Evolutionary conservation across 2,797 vertebrate species (phyloP).

Genomic region (Pempheris klunzingeri): DNA sequence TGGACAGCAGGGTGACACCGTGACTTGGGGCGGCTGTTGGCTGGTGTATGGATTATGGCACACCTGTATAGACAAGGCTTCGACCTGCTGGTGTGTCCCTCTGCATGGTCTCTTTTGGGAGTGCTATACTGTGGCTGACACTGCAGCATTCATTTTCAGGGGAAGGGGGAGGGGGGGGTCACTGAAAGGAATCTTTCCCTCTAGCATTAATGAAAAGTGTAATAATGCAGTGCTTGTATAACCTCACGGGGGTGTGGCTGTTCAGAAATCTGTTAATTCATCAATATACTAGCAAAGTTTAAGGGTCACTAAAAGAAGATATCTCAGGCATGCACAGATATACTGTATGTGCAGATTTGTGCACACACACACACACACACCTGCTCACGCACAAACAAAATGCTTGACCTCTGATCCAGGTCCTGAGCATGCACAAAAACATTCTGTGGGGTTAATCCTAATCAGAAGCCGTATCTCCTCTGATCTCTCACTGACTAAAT

Average conservation of each 20-base stretch:
- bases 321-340: background rate
- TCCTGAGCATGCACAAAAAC: slow-evolving; percentile 18
- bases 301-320: slow-evolving; percentile 18
- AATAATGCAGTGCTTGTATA: slow-evolving; percentile 1
- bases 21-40: slow-evolving; percentile 19
- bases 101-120: background rate
- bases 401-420: slow-evolving; percentile 37
- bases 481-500: slow-evolving; percentile 11
- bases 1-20: slow-evolving; percentile 13
- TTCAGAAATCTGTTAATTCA: background rate
- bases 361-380: background rate
- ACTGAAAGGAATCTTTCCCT: background rate
- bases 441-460: slow-evolving; percentile 22
- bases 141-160: background rate
- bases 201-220: background rate
- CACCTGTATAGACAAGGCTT: slow-evolving; percentile 8
- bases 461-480: slow-evolving; percentile 31
- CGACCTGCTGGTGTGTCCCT: background rate
- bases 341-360: too few species aligned
- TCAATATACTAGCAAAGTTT: background rate
- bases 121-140: background rate
- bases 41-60: slow-evolving; percentile 12
- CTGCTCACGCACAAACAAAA: background rate
- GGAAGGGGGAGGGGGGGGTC: too few species aligned
- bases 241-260: slow-evolving; percentile 6